Conservation (phyloP, 1,140 invertebrate species). For the Zaprionus africanus region DNA sequence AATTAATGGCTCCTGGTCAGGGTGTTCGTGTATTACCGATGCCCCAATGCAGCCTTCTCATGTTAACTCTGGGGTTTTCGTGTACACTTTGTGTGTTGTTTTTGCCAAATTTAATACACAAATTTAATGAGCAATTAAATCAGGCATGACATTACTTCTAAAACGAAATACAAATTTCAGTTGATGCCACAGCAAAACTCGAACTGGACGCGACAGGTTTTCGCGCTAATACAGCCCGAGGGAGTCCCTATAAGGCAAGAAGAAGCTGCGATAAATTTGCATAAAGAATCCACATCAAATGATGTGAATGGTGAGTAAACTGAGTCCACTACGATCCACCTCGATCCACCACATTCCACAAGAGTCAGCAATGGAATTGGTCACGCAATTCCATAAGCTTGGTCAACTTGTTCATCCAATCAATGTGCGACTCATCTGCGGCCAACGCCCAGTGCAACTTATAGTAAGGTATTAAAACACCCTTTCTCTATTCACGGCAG, state of each 20-base stretch:
- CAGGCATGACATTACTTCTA: constrained; percentile 24
- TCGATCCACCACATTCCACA: background rate
- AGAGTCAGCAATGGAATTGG: background rate
- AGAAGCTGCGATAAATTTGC: background rate
- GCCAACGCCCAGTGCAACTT: background rate
- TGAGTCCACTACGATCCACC: background rate
- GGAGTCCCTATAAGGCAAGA: background rate
- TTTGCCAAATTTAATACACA: constrained; percentile 33
- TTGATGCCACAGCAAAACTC: background rate
- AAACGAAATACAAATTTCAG: constrained; percentile 19
- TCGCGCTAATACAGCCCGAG: background rate
- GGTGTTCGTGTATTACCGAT: background rate
- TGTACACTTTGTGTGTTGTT: constrained; percentile 2
- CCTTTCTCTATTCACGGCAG: background rate
- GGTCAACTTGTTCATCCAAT: background rate
- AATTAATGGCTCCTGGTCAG: constrained; percentile 1
- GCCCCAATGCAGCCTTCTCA: background rate
- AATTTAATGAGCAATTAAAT: constrained; percentile 65
- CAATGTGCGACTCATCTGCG: background rate
- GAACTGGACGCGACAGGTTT: constrained; percentile 6
- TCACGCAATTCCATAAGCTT: background rate
- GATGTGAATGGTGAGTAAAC: background rate
- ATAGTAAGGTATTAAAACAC: background rate
- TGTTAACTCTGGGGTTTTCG: constrained; percentile 16
- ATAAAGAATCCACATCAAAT: background rate